phyloP scores from a whole-genome alignment of 2,113 vertebrate species.

The Camelus bactrianus region DNA sequence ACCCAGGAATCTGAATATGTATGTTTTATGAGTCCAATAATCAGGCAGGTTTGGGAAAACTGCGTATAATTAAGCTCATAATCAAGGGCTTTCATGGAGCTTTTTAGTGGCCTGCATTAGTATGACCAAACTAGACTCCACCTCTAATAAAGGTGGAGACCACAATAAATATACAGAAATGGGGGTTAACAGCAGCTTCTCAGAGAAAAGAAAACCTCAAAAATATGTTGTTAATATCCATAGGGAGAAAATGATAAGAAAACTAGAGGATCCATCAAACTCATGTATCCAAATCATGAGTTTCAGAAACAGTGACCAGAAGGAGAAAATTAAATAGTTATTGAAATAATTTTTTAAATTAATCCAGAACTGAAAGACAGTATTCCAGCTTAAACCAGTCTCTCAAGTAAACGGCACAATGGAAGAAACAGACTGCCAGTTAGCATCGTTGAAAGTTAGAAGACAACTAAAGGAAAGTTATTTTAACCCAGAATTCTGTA shows the following conservation, averaged over 20 bases:
- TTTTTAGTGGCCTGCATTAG: not conserved
- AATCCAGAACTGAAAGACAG: not conserved
- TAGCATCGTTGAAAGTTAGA: not conserved
- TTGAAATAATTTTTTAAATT: not conserved
- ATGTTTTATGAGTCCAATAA: not conserved
- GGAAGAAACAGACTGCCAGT: not conserved
- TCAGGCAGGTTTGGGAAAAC: not conserved
- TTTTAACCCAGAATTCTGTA: slow-evolving; percentile 16
- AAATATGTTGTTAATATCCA: not conserved
- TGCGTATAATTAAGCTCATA: not conserved
- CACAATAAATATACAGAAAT: not conserved
- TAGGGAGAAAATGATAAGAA: not conserved
- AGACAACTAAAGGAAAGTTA: not conserved
- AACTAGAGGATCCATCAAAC: not conserved
- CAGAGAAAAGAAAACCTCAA: not conserved
- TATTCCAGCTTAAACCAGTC: not conserved
- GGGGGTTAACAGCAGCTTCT: not conserved
- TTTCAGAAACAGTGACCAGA: not conserved
- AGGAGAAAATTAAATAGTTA: not conserved
- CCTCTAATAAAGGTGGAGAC: not conserved
- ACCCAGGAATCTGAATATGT: not conserved
- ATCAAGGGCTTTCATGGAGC: not conserved
- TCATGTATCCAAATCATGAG: not conserved
- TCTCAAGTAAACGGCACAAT: not conserved
- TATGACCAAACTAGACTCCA: not conserved